Base-by-base conservation (phyloP, 1,140 invertebrate genomes). In the Habropoda laboriosa region DNA sequence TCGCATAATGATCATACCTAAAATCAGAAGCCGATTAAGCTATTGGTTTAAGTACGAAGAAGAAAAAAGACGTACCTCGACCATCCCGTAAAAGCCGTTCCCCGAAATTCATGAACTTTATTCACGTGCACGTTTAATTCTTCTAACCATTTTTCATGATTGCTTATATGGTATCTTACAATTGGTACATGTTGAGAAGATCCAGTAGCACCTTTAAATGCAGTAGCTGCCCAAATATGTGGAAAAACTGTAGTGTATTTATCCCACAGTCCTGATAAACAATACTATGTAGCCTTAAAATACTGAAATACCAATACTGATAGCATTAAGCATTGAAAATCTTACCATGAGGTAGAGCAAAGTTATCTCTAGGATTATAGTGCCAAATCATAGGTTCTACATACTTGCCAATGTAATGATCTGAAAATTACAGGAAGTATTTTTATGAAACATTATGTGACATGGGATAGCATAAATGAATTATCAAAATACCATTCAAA, bases 1-100 rank as follows among this genome's bases (percentile, higher is more conserved):
- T 95, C 5, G 97, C 97, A 93, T 98, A 97, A 91, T 99, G 98
- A 91, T 98, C 98, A 89, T 98, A 99, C 83, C 96, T 96, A 87
- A 77, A 92, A 94, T 73, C n/a, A 53, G 12, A 51, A 85, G 24
- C 24, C 3, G 18, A 18, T 40, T 27, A 35, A 35, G 49, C 16
- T 24, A 32, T 38, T 66, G 53, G 10, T 72, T 60, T 61, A 30
- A 24, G 40, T 30, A 51, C 68, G 1, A 51, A 45, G 27, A 49
- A 6, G 4, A 16, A 32, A 27, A 1, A 13, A n/a, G 35, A 21
- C 30, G 83, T 94, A 95, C 82, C 96, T 94, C 30, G 96, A 96
- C 96, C 96, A 97, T 0, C 96, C 96, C 21, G 96, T 97, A 6
- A 97, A 89, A 18, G 95, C 95, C 27, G 96, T 94, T 16, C 96